phyloP scores from a whole-genome alignment of 2,888 invertebrate species.

The Dynastes hyllus region DNA sequence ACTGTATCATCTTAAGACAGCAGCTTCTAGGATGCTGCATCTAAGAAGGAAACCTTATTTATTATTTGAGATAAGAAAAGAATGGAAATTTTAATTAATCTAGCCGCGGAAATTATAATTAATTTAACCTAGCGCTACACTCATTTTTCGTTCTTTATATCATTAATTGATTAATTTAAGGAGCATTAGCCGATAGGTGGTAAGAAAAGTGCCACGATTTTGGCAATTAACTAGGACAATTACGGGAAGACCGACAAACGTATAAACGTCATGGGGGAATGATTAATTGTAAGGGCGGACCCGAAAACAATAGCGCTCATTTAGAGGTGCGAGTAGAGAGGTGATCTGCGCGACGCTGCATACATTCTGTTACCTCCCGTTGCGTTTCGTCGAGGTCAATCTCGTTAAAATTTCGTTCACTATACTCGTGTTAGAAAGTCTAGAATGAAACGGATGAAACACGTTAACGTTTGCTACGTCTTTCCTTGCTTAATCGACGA shows the following conservation, averaged over 20 bases:
- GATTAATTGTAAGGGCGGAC: constrained; percentile 46
- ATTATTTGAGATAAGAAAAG: too few relatives aligned
- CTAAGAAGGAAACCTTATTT: too few relatives aligned
- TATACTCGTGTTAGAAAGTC: constrained; percentile 53
- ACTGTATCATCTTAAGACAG: too few relatives aligned
- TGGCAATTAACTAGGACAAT: constrained; percentile 37
- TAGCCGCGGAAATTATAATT: neutral
- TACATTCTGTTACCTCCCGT: constrained; percentile 39
- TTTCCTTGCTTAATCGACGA: constrained; percentile 4
- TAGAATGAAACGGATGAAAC: constrained; percentile 49
- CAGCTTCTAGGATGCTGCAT: too few relatives aligned
- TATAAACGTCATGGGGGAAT: constrained; percentile 41
- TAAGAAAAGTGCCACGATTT: constrained; percentile 39
- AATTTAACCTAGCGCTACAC: neutral
- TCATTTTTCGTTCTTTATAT: neutral
- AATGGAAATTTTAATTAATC: too few relatives aligned
- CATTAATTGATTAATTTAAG: constrained; percentile 35
- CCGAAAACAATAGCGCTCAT: constrained; percentile 54
- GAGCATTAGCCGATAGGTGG: constrained; percentile 4
- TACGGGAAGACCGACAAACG: constrained; percentile 44
- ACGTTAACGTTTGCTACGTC: constrained; percentile 14
- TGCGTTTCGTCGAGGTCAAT: constrained; percentile 46
- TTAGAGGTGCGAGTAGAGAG: constrained; percentile 46
- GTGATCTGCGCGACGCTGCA: constrained; percentile 20
- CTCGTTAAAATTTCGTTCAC: constrained; percentile 49